phyloP scores from a whole-genome alignment of 2,888 invertebrate genomes.

The Spodoptera littoralis region DNA sequence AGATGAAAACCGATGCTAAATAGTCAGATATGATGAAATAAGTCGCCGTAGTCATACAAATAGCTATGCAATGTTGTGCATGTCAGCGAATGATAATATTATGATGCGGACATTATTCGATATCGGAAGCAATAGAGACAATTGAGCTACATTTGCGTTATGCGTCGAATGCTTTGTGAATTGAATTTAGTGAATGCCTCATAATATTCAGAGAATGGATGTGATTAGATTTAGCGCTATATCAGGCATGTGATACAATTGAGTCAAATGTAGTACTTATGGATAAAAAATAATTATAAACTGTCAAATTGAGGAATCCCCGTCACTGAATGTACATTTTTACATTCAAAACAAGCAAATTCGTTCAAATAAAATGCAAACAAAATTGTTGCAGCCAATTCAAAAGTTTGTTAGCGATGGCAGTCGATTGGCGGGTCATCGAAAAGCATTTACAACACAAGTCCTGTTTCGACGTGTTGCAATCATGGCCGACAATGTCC shows the following conservation, averaged over 20 bases:
- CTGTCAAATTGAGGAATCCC: background rate
- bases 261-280: slow-evolving; percentile 5
- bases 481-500: slow-evolving; percentile 75
- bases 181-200: slow-evolving; percentile 37
- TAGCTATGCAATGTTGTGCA: slow-evolving; percentile 20
- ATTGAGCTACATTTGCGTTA: slow-evolving; percentile 34
- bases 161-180: slow-evolving; percentile 38
- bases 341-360: slow-evolving; percentile 1
- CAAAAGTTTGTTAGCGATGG: slow-evolving; percentile 23
- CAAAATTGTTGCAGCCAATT: slow-evolving; percentile 15
- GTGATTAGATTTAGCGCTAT: slow-evolving; percentile 21
- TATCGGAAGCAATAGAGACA: slow-evolving; percentile 31
- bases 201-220: slow-evolving; percentile 28
- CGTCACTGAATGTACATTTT: background rate
- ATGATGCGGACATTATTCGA: slow-evolving; percentile 30
- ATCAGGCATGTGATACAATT: slow-evolving; percentile 1
- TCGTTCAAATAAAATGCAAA: slow-evolving; percentile 9
- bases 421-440: slow-evolving; percentile 29
- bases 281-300: background rate
- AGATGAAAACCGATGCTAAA: slow-evolving; percentile 52
- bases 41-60: slow-evolving; percentile 27
- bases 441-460: slow-evolving; percentile 49
- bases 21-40: slow-evolving; percentile 42
- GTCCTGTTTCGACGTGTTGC: slow-evolving; percentile 51
- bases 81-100: slow-evolving; percentile 39